phyloP scores from a whole-genome alignment of 2,113 vertebrate species.

The Dendrocopos noguchii region DNA sequence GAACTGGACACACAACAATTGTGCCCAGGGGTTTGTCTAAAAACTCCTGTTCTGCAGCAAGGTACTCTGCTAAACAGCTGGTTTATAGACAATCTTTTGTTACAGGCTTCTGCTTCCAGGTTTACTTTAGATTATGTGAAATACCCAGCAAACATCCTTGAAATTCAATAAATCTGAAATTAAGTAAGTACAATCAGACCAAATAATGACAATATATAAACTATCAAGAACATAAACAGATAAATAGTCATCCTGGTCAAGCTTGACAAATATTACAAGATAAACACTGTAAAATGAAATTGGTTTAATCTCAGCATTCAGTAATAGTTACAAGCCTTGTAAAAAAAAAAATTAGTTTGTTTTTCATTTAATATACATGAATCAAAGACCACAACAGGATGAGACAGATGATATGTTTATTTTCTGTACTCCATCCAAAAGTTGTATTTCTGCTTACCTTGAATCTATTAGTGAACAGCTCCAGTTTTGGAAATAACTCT shows the following conservation, averaged over 20 bases:
- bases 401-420: background rate
- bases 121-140: background rate
- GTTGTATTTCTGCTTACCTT: slow-evolving; percentile 83
- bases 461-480: slow-evolving; percentile 98
- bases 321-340: background rate
- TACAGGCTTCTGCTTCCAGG: background rate
- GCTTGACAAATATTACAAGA: background rate
- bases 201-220: background rate
- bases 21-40: background rate
- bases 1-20: too few relatives aligned
- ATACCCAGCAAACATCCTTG: background rate
- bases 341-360: background rate
- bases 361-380: background rate
- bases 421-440: slow-evolving; percentile 3
- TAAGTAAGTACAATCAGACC: background rate
- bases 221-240: background rate
- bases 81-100: background rate
- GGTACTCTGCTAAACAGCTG: background rate
- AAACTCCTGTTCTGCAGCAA: background rate
- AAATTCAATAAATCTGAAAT: background rate
- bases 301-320: background rate
- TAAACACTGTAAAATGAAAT: background rate
- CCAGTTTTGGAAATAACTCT: slow-evolving; percentile 96
- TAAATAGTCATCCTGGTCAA: background rate
- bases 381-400: background rate